A percentile compares a stretch with the other conserved stretches of the same genome.
Conservation (phyloP, 1,140 invertebrate species). For the Drosophila dunni region DNA sequence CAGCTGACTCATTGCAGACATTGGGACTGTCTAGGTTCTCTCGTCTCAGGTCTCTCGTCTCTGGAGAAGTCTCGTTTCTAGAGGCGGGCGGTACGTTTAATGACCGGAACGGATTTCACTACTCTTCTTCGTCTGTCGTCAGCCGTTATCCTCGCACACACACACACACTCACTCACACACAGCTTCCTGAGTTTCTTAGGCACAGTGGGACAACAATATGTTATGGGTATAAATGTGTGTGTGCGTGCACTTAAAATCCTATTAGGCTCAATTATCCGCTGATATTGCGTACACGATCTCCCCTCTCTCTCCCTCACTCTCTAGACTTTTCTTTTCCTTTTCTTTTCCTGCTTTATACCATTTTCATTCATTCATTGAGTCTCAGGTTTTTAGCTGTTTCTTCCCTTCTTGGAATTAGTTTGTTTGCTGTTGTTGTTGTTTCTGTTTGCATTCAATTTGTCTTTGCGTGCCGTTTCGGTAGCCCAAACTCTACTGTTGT, state of each 20-base stretch:
- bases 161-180: constrained; percentile 16
- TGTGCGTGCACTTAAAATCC: constrained; percentile 81
- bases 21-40: constrained; percentile 10
- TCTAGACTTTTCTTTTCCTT: constrained; percentile 46
- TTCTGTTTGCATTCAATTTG: constrained; percentile 72
- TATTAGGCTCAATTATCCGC: constrained; percentile 84
- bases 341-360: constrained; percentile 27
- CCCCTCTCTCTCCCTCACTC: constrained; percentile 17
- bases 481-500: constrained; percentile 52
- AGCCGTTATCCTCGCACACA: constrained; percentile 62
- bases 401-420: constrained; percentile 67
- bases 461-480: constrained; percentile 67
- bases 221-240: constrained; percentile 24
- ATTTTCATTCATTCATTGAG: constrained; percentile 51
- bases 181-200: constrained; percentile 59
- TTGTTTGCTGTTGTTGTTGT: constrained; percentile 50
- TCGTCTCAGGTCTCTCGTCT: background rate
- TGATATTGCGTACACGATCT: constrained; percentile 82
- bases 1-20: constrained; percentile 75
- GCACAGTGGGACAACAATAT: constrained; percentile 66
- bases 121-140: constrained; percentile 49
- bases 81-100: constrained; percentile 72
- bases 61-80: constrained; percentile 23
- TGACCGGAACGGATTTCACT: constrained; percentile 80
- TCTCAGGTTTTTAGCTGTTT: constrained; percentile 42